These are phyloP conservation scores for Teleiodes luculella DNA, from an alignment of 2,888 invertebrate species.

Conservation along the genomic window DNA sequence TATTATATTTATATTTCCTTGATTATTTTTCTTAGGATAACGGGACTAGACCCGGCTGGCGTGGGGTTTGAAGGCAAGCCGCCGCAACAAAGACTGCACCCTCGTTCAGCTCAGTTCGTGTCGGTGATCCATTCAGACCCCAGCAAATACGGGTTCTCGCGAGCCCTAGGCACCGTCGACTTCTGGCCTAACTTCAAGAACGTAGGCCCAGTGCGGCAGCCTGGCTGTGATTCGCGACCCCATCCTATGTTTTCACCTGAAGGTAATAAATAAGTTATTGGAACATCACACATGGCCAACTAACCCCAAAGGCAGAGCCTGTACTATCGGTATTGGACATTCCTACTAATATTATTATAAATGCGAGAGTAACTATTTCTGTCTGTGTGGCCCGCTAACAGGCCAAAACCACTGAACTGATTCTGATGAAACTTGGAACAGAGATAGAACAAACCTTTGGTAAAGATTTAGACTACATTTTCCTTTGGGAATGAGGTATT, in stretches of 20 bases:
- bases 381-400: no score
- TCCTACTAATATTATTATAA: no score
- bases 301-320: no score
- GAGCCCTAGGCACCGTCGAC: conserved; percentile 52
- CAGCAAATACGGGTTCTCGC: conserved; percentile 50
- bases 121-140: conserved; percentile 61
- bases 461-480: no score
- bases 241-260: conserved; percentile 43
- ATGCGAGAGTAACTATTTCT: no score
- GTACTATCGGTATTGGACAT: no score
- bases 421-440: no score
- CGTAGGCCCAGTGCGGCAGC: conserved; percentile 48
- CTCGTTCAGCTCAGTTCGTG: conserved; percentile 50
- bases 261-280: conserved; percentile 37
- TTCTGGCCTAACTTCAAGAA: conserved; percentile 63
- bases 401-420: no score
- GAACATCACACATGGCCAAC: no score
- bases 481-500: no score
- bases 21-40: conserved; percentile 52
- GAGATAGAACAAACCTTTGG: no score
- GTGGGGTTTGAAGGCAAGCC: conserved; percentile 49
- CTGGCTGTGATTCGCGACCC: conserved; percentile 46
- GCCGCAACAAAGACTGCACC: conserved; percentile 36
- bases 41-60: conserved; percentile 61
- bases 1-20: no score